These are phyloP conservation scores for Acleris emargana DNA, from an alignment of 2,888 invertebrate species.

Conservation along the genomic window DNA sequence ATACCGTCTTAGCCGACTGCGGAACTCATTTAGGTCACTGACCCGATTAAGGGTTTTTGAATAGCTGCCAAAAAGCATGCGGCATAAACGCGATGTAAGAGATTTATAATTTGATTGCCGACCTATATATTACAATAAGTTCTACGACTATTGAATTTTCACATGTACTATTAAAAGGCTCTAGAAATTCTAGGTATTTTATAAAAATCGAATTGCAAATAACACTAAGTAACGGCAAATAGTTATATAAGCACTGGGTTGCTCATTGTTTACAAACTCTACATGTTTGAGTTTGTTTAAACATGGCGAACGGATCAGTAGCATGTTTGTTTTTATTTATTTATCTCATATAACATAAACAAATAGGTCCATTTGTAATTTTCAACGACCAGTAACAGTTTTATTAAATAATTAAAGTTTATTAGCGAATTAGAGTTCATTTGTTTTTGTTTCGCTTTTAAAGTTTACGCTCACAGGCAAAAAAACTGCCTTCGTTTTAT, in stretches of 20 bases:
- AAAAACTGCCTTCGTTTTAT: no score
- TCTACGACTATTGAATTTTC: no score
- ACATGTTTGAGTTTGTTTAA: slow-evolving; percentile 4
- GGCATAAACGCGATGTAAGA: not conserved
- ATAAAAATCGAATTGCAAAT: no score
- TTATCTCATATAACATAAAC: not conserved
- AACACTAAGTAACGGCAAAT: not conserved
- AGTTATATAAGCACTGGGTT: not conserved
- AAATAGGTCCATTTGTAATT: not conserved
- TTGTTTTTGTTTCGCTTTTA: no score
- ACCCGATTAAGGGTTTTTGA: slow-evolving; percentile 29
- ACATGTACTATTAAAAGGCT: no score
- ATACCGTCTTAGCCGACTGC: slow-evolving; percentile 11
- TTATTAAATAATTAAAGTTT: no score
- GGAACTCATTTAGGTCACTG: slow-evolving; percentile 29
- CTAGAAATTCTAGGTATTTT: no score
- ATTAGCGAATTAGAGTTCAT: no score
- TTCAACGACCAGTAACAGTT: no score
- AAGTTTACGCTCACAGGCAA: no score
- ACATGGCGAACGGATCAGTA: slow-evolving; percentile 17
- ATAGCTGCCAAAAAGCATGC: slow-evolving; percentile 23
- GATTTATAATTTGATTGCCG: no score
- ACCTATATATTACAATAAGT: no score
- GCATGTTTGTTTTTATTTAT: slow-evolving; percentile 15
- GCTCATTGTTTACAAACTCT: slow-evolving; percentile 15